Base-by-base conservation (phyloP, 2,888 invertebrate species). In the Bombylius major region DNA sequence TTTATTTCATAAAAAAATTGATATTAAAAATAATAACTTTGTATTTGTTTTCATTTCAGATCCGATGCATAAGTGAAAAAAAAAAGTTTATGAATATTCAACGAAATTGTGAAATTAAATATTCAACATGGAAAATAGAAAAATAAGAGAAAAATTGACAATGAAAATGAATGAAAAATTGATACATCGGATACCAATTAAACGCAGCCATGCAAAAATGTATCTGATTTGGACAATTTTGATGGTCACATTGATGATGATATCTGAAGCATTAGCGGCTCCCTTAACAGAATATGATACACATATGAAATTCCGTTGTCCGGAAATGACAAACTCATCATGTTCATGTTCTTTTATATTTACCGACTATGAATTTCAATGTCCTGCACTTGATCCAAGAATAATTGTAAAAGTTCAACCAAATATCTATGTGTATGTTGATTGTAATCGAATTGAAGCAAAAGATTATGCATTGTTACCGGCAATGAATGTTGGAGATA, bases 331-430 rank as follows among this genome's bases (percentile, higher is more conserved):
- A 39, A 63, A 59, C 11, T 63, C 66, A 0, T 55, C 65, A 9
- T 73, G 73, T 49, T 66, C 66, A 39, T 73, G 73, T 48, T 66
- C 68, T 5, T 66, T 67, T 7, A 64, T 66, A n/a, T 56, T 67
- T 23, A 62, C 63, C 12, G 72, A 72, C 13, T 68, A 66, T 47
- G 72, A 73, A 57, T 67, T 75, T 39, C 65, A 66, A 47, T 75
- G 74, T 58, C 73, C 73, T 5, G 61, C 61, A 3, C 54, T 53
- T 13, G 69, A 70, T 56, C 69, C 70, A 9, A 65, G 65, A 8
- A 69, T 75, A 31, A 66, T 64, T n/a, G 63, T 74, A 0, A 66
- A 65, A 62, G 67, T 73, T 51, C 65, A 67, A 2, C 67, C 69
- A 0, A 63, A 63, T 23, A 61, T 60, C 11, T 63, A 67, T 34